Evolutionary conservation across 2,888 invertebrate genomes (phyloP).

Genomic region (Temnothorax rugatulus): DNA sequence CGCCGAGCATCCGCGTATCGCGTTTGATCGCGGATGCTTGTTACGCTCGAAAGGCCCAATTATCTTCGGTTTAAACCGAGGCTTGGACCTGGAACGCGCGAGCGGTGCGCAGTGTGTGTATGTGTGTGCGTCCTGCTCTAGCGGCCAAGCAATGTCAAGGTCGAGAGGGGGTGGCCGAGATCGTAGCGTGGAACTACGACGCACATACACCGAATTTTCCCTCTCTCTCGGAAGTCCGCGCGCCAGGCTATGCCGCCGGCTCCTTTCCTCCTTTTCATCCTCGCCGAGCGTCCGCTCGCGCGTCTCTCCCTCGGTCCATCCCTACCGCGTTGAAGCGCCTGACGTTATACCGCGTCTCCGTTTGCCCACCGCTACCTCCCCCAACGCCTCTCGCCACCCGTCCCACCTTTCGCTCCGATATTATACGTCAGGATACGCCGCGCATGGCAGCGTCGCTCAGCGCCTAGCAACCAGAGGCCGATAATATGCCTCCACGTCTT

Average conservation of each 20-base stretch:
- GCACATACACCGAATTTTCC: conserved; percentile 54
- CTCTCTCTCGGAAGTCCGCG: conserved; percentile 54
- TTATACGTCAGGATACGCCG: conserved; percentile 57
- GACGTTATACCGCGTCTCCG: conserved; percentile 48
- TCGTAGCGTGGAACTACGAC: conserved; percentile 61
- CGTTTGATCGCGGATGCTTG: conserved; percentile 4
- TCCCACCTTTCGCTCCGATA: conserved; percentile 23
- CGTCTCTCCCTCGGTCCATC: conserved; percentile 27
- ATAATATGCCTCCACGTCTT: conserved; percentile 64
- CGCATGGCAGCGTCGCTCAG: conserved; percentile 70
- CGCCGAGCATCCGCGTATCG: neutral
- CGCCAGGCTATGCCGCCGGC: conserved; percentile 29
- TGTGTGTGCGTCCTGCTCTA: conserved; percentile 47
- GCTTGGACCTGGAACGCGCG: conserved; percentile 4
- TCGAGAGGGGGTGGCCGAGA: conserved; percentile 69
- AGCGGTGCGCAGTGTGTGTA: neutral
- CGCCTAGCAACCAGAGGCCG: conserved; percentile 72
- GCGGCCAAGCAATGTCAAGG: conserved; percentile 78
- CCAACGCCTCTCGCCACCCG: neutral
- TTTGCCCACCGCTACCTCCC: neutral
- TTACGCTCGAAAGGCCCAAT: conserved; percentile 34
- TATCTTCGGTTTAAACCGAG: conserved; percentile 28
- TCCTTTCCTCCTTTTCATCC: conserved; percentile 51
- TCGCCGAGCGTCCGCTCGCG: neutral
- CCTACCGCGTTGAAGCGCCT: conserved; percentile 38